Evolutionary conservation across 2,797 vertebrate species (phyloP).

Genomic region (Ibycter americanus): DNA sequence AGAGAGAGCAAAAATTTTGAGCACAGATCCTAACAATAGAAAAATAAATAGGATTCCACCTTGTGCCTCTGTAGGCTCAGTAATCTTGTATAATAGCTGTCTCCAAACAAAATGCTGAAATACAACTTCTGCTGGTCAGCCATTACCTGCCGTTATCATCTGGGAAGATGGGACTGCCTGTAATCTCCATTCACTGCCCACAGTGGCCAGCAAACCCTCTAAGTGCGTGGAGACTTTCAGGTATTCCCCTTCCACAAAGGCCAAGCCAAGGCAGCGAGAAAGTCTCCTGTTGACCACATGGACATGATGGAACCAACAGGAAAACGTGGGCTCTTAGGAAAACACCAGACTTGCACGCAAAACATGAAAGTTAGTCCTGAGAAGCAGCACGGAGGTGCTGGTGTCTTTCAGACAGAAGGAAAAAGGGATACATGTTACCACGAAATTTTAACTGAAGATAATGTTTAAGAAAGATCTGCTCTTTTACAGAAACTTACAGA

Average conservation of each 20-base stretch:
- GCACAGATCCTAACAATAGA: not conserved
- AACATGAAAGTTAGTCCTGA: not conserved
- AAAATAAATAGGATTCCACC: not conserved
- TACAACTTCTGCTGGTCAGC: not conserved
- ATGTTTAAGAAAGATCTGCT: not conserved
- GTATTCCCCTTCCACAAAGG: not conserved
- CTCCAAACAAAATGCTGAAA: not conserved
- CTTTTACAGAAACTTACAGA: not conserved
- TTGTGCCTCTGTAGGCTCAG: not conserved
- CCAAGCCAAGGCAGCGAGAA: not conserved
- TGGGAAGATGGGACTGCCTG: not conserved
- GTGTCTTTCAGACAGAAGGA: not conserved
- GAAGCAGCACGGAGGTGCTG: not conserved
- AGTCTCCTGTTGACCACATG: not conserved
- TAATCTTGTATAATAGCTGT: not conserved
- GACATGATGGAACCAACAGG: accelerated
- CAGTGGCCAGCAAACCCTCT: not conserved
- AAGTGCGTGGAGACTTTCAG: not conserved
- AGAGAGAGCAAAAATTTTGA: not conserved
- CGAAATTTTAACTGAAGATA: not conserved
- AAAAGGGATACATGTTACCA: not conserved
- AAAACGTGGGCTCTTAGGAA: not conserved
- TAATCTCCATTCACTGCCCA: not conserved
- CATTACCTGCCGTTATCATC: not conserved
- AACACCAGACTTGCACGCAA: not conserved